Percentiles rank a stretch among this genome's conserved stretches.
These are phyloP conservation scores for Tangachromis dhanisi DNA, from an alignment of 2,113 vertebrate species.

Conservation along the genomic window DNA sequence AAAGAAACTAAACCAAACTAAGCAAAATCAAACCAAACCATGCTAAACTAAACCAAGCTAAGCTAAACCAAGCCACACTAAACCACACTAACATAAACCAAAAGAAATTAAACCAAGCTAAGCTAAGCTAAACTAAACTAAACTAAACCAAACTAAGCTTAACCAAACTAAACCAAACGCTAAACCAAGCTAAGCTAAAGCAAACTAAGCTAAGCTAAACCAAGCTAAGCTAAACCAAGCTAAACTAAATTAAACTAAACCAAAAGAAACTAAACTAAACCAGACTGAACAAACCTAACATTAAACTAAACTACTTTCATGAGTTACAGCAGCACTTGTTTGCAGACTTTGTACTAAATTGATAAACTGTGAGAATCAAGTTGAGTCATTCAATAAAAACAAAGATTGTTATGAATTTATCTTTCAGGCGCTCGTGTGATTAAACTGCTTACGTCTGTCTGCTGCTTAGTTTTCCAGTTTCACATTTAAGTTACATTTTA, in stretches of 20 bases:
- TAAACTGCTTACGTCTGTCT: not conserved
- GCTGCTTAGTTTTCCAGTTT: not conserved
- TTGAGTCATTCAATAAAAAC: not conserved
- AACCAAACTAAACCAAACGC: no score
- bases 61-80: no score
- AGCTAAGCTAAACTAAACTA: rapidly evolving
- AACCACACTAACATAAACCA: no score
- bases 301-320: rapidly evolving
- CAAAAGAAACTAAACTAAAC: no score
- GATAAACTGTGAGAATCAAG: no score
- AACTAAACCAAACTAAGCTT: no score
- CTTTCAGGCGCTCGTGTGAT: not conserved
- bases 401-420: not conserved
- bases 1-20: rapidly evolving
- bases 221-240: no score
- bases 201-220: rapidly evolving
- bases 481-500: not conserved
- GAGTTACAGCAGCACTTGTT: no score
- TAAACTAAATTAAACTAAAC: no score
- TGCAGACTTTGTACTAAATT: no score
- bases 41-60: no score
- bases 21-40: no score
- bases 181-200: rapidly evolving
- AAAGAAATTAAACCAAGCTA: not conserved
- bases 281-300: not conserved